Base-by-base conservation (phyloP, 1,140 invertebrate genomes). In the Anagrus nilaparvatae region DNA sequence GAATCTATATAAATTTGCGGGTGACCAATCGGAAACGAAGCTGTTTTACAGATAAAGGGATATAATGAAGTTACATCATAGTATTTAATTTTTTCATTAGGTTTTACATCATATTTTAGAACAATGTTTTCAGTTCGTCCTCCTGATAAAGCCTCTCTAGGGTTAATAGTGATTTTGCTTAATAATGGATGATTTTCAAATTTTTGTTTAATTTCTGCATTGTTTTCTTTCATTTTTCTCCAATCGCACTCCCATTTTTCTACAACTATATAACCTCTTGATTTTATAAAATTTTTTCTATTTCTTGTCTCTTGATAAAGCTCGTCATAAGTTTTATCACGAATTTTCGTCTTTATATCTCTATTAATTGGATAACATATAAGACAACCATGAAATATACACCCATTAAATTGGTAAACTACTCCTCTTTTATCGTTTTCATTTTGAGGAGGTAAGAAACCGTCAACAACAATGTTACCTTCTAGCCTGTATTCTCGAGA, bases 41-140 rank as follows among this genome's bases (percentile, higher is more conserved):
- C 51, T 4, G 43, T 45, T 41, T 59, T 58, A 25, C 40, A 46
- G 16, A 52, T 37, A 9, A 35, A 55, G n/a, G 54, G 58, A 47
- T 65, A 64, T 10, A 63, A 46, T 18, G 50, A 55, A 28, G 50
- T 54, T 21, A 63, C 52, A 42, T 65, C 62, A 0, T 52, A 42
- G 39, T 63, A 65, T 36, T 50, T 45, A n/a, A 64, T 63, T 48
- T 51, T 51, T 49, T 65, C 59, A 20, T 38, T 42, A 10, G 40
- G 39, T n/a, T 45, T 35, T 10, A 40, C 38, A 43, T 59, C 47
- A 29, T 59, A 50, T 30, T 51, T 50, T 9, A 58, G 37, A 6
- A 50, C 45, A 14, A 50, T 52, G 19, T 55, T 58, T 44, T 58
- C 56, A n/a, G 56, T 63, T 13, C 59, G 25, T n/a, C 61, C 60